Evolutionary conservation across 2,888 invertebrate genomes (phyloP).

Genomic region (Hirtodrosophila cameraria): DNA sequence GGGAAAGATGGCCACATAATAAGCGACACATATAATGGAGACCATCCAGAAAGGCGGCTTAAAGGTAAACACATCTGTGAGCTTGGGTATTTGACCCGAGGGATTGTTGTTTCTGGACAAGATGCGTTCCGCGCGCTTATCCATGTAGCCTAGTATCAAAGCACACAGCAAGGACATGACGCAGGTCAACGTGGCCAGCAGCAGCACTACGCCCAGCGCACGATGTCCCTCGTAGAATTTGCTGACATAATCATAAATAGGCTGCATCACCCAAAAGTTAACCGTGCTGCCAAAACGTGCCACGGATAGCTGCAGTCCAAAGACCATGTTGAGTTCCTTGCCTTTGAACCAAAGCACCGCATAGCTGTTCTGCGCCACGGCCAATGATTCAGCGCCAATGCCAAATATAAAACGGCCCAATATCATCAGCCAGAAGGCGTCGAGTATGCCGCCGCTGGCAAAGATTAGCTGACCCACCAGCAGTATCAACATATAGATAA

Average conservation of each 20-base stretch:
- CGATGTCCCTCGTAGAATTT: constrained; percentile 88
- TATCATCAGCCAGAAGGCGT: constrained; percentile 95
- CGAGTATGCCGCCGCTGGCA: constrained; percentile 92
- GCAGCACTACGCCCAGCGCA: constrained; percentile 90
- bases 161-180: constrained; percentile 93
- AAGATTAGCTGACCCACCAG: constrained; percentile 95
- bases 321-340: constrained; percentile 98
- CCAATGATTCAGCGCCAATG: constrained; percentile 97
- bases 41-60: constrained; percentile 95
- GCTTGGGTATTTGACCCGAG: constrained; percentile 87
- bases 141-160: constrained; percentile 91
- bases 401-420: constrained; percentile 97
- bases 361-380: constrained; percentile 98
- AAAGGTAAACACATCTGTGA: constrained; percentile 92
- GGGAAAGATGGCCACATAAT: constrained; percentile 98
- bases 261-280: constrained; percentile 96
- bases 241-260: constrained; percentile 91
- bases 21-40: constrained; percentile 94
- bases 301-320: constrained; percentile 97
- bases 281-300: constrained; percentile 97
- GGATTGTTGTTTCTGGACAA: constrained; percentile 88
- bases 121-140: constrained; percentile 92
- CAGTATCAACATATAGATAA: constrained; percentile 94
- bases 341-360: constrained; percentile 99
- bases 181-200: constrained; percentile 92